Conservation (phyloP, 2,113 vertebrate genomes). For the Seriola rivoliana region DNA sequence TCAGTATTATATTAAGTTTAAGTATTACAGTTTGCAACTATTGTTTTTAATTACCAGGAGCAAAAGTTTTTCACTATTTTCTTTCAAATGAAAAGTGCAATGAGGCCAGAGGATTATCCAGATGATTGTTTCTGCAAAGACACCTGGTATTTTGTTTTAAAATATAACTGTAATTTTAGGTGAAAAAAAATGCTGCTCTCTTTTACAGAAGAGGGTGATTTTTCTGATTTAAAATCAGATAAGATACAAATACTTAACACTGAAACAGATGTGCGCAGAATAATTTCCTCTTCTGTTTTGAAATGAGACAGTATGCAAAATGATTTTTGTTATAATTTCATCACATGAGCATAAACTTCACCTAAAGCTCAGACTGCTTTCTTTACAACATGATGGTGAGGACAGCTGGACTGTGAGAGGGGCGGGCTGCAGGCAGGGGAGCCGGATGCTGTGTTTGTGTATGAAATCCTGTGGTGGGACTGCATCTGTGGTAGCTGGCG, state of each 20-base stretch:
- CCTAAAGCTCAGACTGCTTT: slow-evolving; percentile 42
- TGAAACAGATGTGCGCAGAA: slow-evolving; percentile 19
- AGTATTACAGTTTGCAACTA: background rate
- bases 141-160: too few species aligned
- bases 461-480: slow-evolving; percentile 76
- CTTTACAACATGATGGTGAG: slow-evolving; percentile 53
- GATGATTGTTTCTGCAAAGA: too few species aligned
- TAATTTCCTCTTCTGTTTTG: slow-evolving; percentile 17
- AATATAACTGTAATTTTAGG: background rate
- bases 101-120: too few species aligned
- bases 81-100: background rate
- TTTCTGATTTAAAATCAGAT: background rate
- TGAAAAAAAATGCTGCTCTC: background rate
- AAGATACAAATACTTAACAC: background rate
- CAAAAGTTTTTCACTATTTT: background rate
- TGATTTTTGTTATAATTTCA: slow-evolving; percentile 28
- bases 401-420: slow-evolving; percentile 64
- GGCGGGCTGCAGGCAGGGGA: slow-evolving; percentile 56
- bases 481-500: slow-evolving; percentile 76
- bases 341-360: slow-evolving; percentile 13
- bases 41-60: background rate
- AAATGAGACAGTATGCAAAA: slow-evolving; percentile 3
- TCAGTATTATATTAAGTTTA: background rate
- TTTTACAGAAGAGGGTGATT: background rate
- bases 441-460: slow-evolving; percentile 77